Conservation (phyloP, 2,797 vertebrate genomes). For the Myripristis murdjan region DNA sequence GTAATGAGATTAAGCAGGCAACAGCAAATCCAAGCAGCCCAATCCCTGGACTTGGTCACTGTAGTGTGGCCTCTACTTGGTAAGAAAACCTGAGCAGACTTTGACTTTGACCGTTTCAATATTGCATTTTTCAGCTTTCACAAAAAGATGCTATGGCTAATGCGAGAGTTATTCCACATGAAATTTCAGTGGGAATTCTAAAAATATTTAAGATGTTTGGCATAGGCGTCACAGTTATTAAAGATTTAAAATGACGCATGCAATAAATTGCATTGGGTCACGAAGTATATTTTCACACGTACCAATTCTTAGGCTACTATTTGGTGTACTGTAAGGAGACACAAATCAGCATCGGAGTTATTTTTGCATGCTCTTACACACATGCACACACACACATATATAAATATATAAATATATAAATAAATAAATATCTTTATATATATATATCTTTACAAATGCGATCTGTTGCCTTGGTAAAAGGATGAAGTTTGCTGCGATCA, state of each 20-base stretch:
- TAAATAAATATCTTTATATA: too few relatives aligned
- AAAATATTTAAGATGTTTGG: neutral
- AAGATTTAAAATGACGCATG: too few relatives aligned
- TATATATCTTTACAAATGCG: neutral
- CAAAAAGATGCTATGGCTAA: neutral
- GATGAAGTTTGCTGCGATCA: too few relatives aligned
- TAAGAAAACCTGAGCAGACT: slow-evolving; percentile 53
- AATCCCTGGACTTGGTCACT: slow-evolving; percentile 80
- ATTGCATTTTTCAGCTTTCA: neutral
- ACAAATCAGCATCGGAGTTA: neutral
- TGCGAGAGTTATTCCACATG: neutral
- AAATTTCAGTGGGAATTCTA: neutral
- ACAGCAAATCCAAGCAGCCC: slow-evolving; percentile 82
- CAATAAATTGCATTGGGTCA: neutral
- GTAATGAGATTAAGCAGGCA: slow-evolving; percentile 87
- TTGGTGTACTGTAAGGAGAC: neutral
- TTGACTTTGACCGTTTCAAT: slow-evolving; percentile 56
- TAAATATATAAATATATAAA: too few relatives aligned
- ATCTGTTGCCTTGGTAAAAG: neutral
- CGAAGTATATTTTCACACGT: neutral
- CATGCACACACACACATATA: too few relatives aligned
- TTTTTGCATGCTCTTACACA: neutral
- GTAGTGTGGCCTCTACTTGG: slow-evolving; percentile 66
- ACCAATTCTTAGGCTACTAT: neutral
- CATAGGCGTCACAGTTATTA: neutral